These are phyloP conservation scores for Luperina testacea DNA, from an alignment of 2,888 invertebrate genomes.

Conservation along the genomic window DNA sequence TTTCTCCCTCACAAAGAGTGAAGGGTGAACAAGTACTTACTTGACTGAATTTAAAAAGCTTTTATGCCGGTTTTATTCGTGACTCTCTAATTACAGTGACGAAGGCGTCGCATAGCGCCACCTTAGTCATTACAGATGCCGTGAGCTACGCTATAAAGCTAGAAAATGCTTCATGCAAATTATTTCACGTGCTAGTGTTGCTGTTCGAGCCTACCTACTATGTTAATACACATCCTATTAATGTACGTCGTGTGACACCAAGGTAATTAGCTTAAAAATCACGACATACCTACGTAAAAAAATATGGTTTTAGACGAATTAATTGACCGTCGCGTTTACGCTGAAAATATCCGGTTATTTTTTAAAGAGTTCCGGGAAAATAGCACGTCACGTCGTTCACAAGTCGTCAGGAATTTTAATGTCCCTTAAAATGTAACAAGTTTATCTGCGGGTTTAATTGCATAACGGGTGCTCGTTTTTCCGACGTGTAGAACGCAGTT, in stretches of 20 bases:
- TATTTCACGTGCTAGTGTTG: slow-evolving; percentile 71
- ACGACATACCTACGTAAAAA: slow-evolving; percentile 37
- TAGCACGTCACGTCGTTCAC: slow-evolving; percentile 67
- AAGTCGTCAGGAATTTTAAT: slow-evolving; percentile 72
- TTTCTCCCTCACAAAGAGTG: slow-evolving; percentile 55
- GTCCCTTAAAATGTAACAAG: slow-evolving; percentile 71
- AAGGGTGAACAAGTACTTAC: slow-evolving; percentile 60
- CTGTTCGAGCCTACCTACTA: slow-evolving; percentile 50
- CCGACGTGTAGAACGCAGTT: slow-evolving; percentile 43
- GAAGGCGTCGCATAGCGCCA: slow-evolving; percentile 85
- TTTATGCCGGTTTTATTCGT: slow-evolving; percentile 80
- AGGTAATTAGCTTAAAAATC: slow-evolving; percentile 59
- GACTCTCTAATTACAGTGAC: slow-evolving; percentile 83
- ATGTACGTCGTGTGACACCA: slow-evolving; percentile 20
- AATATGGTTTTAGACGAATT: slow-evolving; percentile 60
- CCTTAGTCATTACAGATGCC: slow-evolving; percentile 86
- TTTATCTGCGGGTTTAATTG: slow-evolving; percentile 74
- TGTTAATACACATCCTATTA: slow-evolving; percentile 50
- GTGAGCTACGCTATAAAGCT: slow-evolving; percentile 85
- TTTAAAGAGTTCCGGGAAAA: slow-evolving; percentile 62
- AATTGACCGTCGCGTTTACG: slow-evolving; percentile 67
- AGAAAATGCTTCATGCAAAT: slow-evolving; percentile 86
- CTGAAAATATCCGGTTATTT: slow-evolving; percentile 62
- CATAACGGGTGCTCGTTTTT: slow-evolving; percentile 71
- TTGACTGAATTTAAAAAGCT: slow-evolving; percentile 79